Percentiles rank a stretch among this genome's conserved stretches.
Evolutionary conservation across 2,888 invertebrate genomes (phyloP).

Genomic region (Eristalis arbustorum): DNA sequence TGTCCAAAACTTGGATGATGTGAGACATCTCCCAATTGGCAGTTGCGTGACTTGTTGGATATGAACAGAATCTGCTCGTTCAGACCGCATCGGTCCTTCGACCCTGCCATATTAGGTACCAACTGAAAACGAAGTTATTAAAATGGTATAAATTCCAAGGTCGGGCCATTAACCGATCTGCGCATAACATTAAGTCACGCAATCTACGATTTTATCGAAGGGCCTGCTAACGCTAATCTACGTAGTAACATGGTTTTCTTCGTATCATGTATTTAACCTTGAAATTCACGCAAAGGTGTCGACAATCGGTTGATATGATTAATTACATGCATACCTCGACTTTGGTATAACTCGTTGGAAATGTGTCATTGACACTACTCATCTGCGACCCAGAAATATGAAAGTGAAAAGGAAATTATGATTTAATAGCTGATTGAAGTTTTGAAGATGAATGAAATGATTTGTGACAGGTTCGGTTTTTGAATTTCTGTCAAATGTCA

Average conservation of each 20-base stretch:
- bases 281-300: neutral
- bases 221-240: neutral
- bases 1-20: neutral
- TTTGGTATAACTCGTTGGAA: neutral
- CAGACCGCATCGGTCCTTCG: neutral
- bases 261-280: neutral
- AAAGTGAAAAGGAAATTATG: neutral
- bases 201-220: neutral
- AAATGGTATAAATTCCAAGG: neutral
- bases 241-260: neutral
- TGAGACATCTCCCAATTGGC: neutral
- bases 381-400: neutral
- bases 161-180: neutral
- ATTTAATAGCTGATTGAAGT: neutral
- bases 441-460: neutral
- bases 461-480: no score
- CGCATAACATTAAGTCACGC: neutral
- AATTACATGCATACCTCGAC: neutral
- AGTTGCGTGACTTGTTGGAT: neutral
- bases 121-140: neutral
- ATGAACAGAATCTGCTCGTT: neutral
- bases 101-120: neutral
- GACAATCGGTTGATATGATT: neutral
- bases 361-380: neutral
- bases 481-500: no score